These are phyloP conservation scores for Colletes collaris DNA, from an alignment of 2,888 invertebrate genomes.

Conservation along the genomic window DNA sequence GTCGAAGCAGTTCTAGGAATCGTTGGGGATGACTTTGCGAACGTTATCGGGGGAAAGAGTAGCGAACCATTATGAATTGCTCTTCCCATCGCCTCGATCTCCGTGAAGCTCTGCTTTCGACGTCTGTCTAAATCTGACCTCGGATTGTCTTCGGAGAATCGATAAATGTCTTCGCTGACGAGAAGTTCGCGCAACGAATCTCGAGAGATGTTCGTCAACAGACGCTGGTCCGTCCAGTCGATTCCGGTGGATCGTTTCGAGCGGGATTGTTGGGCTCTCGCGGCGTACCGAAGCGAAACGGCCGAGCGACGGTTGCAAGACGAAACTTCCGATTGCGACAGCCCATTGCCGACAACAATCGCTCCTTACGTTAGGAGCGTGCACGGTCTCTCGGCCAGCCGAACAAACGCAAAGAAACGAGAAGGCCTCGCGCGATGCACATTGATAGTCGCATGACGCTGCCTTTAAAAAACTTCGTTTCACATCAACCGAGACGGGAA, in stretches of 20 bases:
- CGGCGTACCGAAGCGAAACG: constrained; percentile 78
- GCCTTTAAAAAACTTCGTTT: constrained; percentile 51
- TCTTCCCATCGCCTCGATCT: no score
- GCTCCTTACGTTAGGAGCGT: constrained; percentile 76
- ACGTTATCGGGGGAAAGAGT: no score
- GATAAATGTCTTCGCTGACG: no score
- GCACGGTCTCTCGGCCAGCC: constrained; percentile 54
- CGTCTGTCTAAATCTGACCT: no score
- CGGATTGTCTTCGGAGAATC: no score
- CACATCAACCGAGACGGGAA: constrained; percentile 57
- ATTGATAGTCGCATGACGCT: constrained; percentile 57
- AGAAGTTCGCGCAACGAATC: background rate
- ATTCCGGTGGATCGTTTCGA: constrained; percentile 61
- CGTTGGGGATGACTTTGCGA: no score
- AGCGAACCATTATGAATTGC: no score
- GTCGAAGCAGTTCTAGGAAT: no score
- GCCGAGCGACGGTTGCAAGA: constrained; percentile 74
- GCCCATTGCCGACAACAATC: constrained; percentile 79
- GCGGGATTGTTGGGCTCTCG: constrained; percentile 61
- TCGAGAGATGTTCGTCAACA: constrained; percentile 32
- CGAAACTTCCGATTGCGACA: constrained; percentile 83
- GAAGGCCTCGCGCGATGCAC: constrained; percentile 58
- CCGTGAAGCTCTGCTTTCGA: no score
- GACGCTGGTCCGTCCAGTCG: constrained; percentile 34
- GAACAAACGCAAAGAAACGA: constrained; percentile 50